These are phyloP conservation scores for Triplophysa bombifrons DNA, from an alignment of 2,797 vertebrate species.

Conservation along the genomic window DNA sequence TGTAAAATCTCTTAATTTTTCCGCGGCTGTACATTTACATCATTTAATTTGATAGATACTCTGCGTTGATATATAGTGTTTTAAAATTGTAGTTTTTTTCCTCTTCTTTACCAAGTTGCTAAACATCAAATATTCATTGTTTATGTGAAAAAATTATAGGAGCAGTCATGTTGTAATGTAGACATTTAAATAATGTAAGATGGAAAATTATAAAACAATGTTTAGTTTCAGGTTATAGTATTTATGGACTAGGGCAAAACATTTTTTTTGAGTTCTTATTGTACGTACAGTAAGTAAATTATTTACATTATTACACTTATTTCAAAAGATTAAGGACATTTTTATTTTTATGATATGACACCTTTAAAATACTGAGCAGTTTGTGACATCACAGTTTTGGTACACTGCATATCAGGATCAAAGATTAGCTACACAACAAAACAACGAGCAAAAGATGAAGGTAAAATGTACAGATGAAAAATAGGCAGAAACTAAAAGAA, in stretches of 20 bases:
- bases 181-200: not conserved
- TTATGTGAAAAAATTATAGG: no score
- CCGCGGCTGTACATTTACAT: no score
- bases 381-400: conserved; percentile 5
- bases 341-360: not conserved
- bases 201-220: not conserved
- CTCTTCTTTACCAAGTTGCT: not conserved
- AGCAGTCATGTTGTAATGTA: not conserved
- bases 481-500: not conserved
- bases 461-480: not conserved
- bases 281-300: no score
- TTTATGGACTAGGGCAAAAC: no score
- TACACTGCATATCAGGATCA: not conserved
- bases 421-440: not conserved
- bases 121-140: not conserved
- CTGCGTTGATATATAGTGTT: no score
- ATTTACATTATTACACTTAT: not conserved
- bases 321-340: not conserved
- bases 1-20: no score
- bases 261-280: no score
- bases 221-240: not conserved
- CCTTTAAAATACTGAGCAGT: not conserved
- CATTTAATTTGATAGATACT: no score
- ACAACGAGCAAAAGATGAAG: not conserved
- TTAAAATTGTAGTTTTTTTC: no score